A percentile compares a stretch with the other conserved stretches of the same genome.
Evolutionary conservation across 2,797 vertebrate genomes (phyloP).

Genomic region (Alectoris magna): DNA sequence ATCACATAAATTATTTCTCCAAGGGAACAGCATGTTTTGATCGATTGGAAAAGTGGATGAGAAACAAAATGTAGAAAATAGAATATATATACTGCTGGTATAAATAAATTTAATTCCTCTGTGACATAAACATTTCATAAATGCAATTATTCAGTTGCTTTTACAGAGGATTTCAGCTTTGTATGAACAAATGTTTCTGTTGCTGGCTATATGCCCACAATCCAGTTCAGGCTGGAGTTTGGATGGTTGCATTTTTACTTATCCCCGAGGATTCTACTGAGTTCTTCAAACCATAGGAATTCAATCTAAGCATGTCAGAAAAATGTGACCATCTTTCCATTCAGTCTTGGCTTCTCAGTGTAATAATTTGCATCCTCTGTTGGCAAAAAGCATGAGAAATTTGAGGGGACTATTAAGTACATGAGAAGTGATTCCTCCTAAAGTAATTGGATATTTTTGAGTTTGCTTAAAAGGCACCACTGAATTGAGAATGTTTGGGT

Average conservation of each 20-base stretch:
- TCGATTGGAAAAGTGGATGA: background rate
- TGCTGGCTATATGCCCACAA: background rate
- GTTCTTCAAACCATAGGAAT: slow-evolving; percentile 9
- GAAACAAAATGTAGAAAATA: background rate
- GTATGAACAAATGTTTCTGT: background rate
- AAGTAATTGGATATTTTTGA: background rate
- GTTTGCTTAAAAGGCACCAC: background rate
- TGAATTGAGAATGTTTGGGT: background rate
- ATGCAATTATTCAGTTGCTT: background rate
- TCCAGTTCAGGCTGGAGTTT: background rate
- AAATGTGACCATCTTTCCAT: background rate
- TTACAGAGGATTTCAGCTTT: background rate
- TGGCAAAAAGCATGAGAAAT: background rate
- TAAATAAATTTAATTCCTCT: background rate
- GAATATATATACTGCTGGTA: background rate
- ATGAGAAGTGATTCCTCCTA: background rate
- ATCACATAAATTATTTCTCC: background rate
- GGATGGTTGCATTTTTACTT: background rate
- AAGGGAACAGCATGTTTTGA: background rate
- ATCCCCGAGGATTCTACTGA: background rate
- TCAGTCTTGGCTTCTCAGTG: background rate
- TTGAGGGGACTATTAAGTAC: background rate
- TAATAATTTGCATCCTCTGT: background rate
- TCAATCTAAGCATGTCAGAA: background rate
- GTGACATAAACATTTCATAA: background rate